A percentile compares a stretch with the other conserved stretches of the same genome.
Evolutionary conservation across 1,140 invertebrate species (phyloP).

Genomic region (Leptopilina clavipes): DNA sequence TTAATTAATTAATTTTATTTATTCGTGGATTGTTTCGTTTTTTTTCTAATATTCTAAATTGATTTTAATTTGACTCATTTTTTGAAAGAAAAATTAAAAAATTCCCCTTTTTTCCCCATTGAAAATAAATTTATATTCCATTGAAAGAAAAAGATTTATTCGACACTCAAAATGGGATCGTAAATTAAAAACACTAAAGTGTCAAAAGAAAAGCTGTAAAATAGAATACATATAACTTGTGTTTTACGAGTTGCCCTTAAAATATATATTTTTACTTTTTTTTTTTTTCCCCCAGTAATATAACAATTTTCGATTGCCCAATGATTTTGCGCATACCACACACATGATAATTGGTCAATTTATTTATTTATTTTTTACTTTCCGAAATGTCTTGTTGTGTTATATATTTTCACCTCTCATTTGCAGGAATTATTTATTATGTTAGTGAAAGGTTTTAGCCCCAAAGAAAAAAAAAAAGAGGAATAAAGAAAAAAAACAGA

Average conservation of each 20-base stretch:
- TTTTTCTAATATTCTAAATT: no score
- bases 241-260: background rate
- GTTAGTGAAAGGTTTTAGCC: constrained; percentile 37
- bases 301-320: constrained; percentile 7
- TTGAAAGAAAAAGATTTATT: constrained; percentile 9
- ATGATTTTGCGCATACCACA: background rate
- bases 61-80: no score
- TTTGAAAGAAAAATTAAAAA: no score
- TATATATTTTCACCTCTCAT: background rate
- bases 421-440: constrained; percentile 4
- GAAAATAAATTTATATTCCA: background rate
- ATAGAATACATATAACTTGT: background rate
- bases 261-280: constrained; percentile 1
- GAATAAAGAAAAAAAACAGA: constrained; percentile 40
- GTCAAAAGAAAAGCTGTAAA: background rate
- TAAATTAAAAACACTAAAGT: constrained; percentile 16
- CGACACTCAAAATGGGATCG: background rate
- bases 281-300: background rate
- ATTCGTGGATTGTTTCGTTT: no score
- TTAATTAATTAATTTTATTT: no score
- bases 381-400: background rate
- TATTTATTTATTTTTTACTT: background rate
- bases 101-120: no score
- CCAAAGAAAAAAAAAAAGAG: no score
- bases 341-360: constrained; percentile 11